Percentiles rank a stretch among this genome's conserved stretches.
Conservation (phyloP, 2,113 vertebrate genomes). For the Rhombomys opimus region DNA sequence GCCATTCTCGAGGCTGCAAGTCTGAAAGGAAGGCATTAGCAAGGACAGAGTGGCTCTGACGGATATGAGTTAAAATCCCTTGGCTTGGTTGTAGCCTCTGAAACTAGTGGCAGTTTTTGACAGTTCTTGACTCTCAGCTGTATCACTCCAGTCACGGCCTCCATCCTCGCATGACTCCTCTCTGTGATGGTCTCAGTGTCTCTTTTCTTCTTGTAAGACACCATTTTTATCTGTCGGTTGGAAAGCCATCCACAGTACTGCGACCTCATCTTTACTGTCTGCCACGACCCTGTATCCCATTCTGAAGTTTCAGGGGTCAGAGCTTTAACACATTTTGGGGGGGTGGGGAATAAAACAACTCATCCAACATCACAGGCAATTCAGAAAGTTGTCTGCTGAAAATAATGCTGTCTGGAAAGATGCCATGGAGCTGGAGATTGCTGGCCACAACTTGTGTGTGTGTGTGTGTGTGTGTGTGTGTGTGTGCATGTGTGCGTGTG, state of each 20-base stretch:
- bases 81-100: neutral
- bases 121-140: no score
- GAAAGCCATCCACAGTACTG: neutral
- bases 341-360: neutral
- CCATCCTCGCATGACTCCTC: neutral
- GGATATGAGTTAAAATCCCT: neutral
- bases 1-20: neutral
- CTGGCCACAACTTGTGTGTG: neutral
- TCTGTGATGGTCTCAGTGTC: neutral
- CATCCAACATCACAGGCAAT: constrained; percentile 35
- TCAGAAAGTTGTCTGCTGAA: constrained; percentile 68
- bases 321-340: neutral
- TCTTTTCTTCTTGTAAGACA: neutral
- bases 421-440: constrained; percentile 51
- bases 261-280: neutral
- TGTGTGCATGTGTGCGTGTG: neutral
- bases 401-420: constrained; percentile 67
- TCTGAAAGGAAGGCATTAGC: neutral
- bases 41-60: neutral
- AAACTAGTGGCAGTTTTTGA: no score
- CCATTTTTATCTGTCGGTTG: neutral
- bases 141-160: neutral
- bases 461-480: neutral
- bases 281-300: neutral
- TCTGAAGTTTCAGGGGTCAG: neutral